Conservation (phyloP, 2,113 vertebrate genomes). For the Ageneiosus marmoratus region DNA sequence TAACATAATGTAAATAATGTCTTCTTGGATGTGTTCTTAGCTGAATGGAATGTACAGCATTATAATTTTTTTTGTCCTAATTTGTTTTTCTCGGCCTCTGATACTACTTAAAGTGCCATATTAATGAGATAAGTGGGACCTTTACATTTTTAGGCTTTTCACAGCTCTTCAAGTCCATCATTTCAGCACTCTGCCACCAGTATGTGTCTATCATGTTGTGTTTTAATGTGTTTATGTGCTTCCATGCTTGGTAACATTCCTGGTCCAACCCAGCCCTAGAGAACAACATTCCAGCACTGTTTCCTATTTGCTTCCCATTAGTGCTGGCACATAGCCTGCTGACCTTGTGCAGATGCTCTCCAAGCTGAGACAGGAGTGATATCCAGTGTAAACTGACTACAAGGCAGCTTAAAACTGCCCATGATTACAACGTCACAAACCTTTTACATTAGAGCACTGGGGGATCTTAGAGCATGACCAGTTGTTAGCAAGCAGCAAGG, state of each 20-base stretch:
- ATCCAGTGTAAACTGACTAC: constrained; percentile 62
- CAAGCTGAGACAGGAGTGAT: constrained; percentile 40
- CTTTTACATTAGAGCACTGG: constrained; percentile 23
- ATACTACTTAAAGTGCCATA: neutral
- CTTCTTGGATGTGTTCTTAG: neutral
- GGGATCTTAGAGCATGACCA: constrained; percentile 25
- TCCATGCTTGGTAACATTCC: constrained; percentile 16
- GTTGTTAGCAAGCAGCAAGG: constrained; percentile 35
- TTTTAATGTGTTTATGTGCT: constrained; percentile 4
- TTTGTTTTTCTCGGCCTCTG: neutral
- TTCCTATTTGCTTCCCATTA: constrained; percentile 85
- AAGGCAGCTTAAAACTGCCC: constrained; percentile 10
- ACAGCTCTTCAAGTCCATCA: neutral
- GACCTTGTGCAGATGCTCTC: constrained; percentile 80
- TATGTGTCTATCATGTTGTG: constrained; percentile 9
- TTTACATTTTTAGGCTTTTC: neutral
- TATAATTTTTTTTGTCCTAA: neutral
- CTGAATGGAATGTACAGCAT: neutral
- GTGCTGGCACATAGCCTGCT: constrained; percentile 78
- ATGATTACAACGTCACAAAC: constrained; percentile 11
- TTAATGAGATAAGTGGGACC: neutral
- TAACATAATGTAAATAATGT: neutral
- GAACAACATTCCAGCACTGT: constrained; percentile 21
- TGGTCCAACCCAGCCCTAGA: constrained; percentile 49
- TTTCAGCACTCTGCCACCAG: neutral